phyloP scores from a whole-genome alignment of 2,888 invertebrate species.

The Tupiocoris notatus region DNA sequence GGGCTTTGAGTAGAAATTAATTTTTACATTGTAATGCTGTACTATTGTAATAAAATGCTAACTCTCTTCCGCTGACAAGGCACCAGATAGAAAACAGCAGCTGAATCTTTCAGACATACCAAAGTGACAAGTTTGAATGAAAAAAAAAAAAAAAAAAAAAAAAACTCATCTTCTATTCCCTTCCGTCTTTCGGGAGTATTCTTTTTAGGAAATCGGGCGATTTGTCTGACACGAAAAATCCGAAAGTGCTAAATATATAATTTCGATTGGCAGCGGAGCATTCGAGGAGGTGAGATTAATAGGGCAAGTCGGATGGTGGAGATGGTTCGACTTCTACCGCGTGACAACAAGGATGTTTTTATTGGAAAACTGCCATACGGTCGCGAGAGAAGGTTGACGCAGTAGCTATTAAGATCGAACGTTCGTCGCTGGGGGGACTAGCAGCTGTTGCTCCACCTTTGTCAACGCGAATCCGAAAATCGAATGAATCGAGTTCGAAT shows the following conservation, averaged over 20 bases:
- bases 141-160: too few relatives aligned
- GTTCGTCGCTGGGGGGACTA: not conserved
- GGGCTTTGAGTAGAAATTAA: too few relatives aligned
- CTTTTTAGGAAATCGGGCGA: not conserved
- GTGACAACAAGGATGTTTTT: slow-evolving; percentile 12
- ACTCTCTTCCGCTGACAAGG: too few relatives aligned
- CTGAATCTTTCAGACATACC: too few relatives aligned
- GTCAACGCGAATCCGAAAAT: not conserved
- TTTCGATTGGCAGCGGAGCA: slow-evolving; percentile 2
- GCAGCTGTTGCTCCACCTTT: not conserved
- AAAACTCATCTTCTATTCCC: too few relatives aligned
- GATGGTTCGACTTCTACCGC: slow-evolving; percentile 16
- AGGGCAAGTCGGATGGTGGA: not conserved
- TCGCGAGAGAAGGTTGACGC: not conserved
- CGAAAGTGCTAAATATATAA: not conserved
- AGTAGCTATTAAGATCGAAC: not conserved
- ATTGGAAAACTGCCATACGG: slow-evolving; percentile 18
- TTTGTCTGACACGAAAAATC: not conserved
- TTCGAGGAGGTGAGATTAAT: slow-evolving; percentile 5
- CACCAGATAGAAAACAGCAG: too few relatives aligned
- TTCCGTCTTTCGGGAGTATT: too few relatives aligned
- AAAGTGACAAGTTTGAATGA: too few relatives aligned
- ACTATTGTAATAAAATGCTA: too few relatives aligned
- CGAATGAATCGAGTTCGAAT: not conserved
- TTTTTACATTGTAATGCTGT: too few relatives aligned